Evolutionary conservation across 2,888 invertebrate species (phyloP), one percentile per base, ranked within the genome.

Genomic region (Holacanthella duospinosa): DNA sequence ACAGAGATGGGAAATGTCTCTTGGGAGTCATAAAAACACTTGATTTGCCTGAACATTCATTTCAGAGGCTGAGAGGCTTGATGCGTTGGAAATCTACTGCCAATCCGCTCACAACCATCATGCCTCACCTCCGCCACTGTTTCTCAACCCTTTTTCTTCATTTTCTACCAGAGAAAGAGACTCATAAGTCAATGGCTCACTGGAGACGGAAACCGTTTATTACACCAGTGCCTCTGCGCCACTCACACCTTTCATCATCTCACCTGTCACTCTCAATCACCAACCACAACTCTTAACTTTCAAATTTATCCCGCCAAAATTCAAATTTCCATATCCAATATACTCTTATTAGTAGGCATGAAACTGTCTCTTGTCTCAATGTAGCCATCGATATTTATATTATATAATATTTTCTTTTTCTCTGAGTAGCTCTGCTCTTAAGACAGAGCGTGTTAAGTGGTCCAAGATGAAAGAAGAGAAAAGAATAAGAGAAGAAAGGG

Each of bases 1-100:
- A 36, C 36, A 36, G 16, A 36, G 36, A 36, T 36, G 9, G 16
- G 36, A 6, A 6, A 16, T 9, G 66, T 62, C 72, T 69, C 71
- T 43, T 56, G 71, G 70, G 72, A 72, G 65, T 69, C 70, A 71
- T 72, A 72, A 72, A 72, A 71, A 67, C 71, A 71, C 71, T 72
- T 71, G 71, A 72, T 72, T 72, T 72, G 68, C 68, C 66, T 70
- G 65, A 71, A 64, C 71, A 69, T 68, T 68, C 66, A 66, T 68
- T 65, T 64, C 65, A 48, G 48, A 48, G 48, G 48, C 12, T 4
- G 16, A n/a, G 48, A 36, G 36, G 6, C 36, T 16, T 36, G 9
- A 36, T 36, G 6, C 36, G 16, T 36, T 36, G 9, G 6, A 36
- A 36, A 48, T 55, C 54, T 55, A 2, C 63, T 44, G 19, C 59